These are phyloP conservation scores for Cochlearius cochlearius DNA, from an alignment of 2,113 vertebrate genomes.

Conservation along the genomic window DNA sequence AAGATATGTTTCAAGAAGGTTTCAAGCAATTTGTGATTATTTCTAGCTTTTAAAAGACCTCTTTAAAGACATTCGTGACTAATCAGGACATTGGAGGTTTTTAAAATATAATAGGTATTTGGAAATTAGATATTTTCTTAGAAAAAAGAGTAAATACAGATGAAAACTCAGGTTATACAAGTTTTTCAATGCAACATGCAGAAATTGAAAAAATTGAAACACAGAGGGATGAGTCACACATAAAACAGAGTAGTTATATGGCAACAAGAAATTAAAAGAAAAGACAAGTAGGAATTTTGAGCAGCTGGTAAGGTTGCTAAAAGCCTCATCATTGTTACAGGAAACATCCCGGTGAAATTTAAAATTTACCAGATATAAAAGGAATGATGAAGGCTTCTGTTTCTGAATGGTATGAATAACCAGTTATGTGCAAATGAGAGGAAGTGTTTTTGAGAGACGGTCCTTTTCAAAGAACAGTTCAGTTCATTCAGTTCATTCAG, in stretches of 20 bases:
- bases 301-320: neutral
- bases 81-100: neutral
- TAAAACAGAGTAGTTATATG: neutral
- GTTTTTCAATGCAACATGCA: neutral
- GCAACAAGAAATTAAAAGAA: neutral
- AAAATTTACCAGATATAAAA: neutral
- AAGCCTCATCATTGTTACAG: neutral
- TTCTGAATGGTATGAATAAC: neutral
- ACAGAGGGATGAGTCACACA: neutral
- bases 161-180: neutral
- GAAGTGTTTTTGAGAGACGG: neutral
- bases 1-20: neutral
- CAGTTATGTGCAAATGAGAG: neutral
- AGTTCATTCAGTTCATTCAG: neutral
- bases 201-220: neutral
- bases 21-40: neutral
- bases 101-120: neutral
- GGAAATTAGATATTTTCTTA: neutral
- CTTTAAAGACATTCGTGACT: neutral
- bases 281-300: neutral
- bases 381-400: neutral
- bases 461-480: neutral
- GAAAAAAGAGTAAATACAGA: neutral
- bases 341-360: neutral
- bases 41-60: neutral